Percentiles rank a stretch among this genome's conserved stretches.
Evolutionary conservation across 1,140 invertebrate genomes (phyloP).

Genomic region (Acyrthosiphon pisum): DNA sequence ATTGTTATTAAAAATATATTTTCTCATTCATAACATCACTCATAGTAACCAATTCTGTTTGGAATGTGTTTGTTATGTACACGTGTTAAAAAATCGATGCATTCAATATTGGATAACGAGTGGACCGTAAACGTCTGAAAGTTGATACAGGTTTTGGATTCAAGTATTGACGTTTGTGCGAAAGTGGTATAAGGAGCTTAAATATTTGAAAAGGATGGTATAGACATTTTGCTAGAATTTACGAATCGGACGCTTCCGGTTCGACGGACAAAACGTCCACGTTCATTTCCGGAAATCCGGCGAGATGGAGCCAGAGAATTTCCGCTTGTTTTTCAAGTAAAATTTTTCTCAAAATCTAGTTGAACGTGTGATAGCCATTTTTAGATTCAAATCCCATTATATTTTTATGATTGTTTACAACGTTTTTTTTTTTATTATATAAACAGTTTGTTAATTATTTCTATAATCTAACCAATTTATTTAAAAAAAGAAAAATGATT

Average conservation of each 20-base stretch:
- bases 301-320: slow-evolving; percentile 4
- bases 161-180: slow-evolving; percentile 19
- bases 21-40: neutral
- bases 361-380: neutral
- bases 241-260: slow-evolving; percentile 42
- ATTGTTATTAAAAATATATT: neutral
- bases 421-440: neutral
- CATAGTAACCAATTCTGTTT: neutral
- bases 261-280: slow-evolving; percentile 34
- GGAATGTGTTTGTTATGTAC: neutral
- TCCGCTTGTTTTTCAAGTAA: neutral
- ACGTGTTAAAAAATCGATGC: neutral
- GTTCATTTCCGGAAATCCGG: slow-evolving; percentile 42
- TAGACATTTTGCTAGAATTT: slow-evolving; percentile 10
- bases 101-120: neutral
- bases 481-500: neutral
- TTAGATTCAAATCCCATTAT: neutral
- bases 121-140: neutral
- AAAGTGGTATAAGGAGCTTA: slow-evolving; percentile 12
- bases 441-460: neutral
- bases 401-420: neutral
- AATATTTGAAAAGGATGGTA: slow-evolving; percentile 25
- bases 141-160: slow-evolving; percentile 40
- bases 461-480: neutral
- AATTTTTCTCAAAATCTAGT: neutral